phyloP scores from a whole-genome alignment of 2,113 vertebrate species.

The Gadus chalcogrammus region DNA sequence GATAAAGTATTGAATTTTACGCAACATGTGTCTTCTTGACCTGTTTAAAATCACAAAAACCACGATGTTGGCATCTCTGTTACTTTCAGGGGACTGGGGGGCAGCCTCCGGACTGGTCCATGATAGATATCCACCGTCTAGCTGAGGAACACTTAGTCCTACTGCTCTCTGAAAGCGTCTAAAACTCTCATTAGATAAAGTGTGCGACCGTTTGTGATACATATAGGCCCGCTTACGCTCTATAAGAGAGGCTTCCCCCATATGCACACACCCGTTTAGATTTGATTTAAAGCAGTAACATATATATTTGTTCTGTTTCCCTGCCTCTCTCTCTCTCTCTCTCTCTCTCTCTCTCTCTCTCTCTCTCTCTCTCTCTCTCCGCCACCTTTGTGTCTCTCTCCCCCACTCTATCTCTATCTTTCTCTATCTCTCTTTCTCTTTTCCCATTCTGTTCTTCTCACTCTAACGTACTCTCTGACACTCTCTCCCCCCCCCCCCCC shows the following conservation, averaged over 20 bases:
- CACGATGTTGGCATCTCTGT: no score
- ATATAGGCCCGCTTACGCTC: slow-evolving; percentile 24
- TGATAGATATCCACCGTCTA: slow-evolving; percentile 48
- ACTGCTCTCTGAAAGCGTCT: slow-evolving; percentile 37
- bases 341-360: slow-evolving; percentile 13
- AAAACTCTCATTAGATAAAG: slow-evolving; percentile 67
- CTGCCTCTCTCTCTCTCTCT: slow-evolving; percentile 1
- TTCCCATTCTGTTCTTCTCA: slow-evolving; percentile 9
- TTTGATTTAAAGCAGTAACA: no score
- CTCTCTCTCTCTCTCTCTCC: background rate
- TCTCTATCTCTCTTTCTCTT: background rate
- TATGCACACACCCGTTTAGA: no score
- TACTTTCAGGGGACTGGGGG: slow-evolving; percentile 25
- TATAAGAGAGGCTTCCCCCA: no score
- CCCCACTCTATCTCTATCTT: background rate
- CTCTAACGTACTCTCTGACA: background rate
- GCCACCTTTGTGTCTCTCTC: background rate
- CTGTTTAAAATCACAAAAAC: no score
- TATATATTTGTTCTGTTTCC: background rate
- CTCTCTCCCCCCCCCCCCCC: background rate
- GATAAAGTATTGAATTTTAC: no score
- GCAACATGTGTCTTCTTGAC: no score
- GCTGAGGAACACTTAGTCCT: slow-evolving; percentile 53
- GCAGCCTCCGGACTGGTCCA: slow-evolving; percentile 35
- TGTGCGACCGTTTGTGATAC: slow-evolving; percentile 40